These are phyloP conservation scores for Carcinoscorpius rotundicauda DNA, from an alignment of 1,140 invertebrate species.

Conservation along the genomic window DNA sequence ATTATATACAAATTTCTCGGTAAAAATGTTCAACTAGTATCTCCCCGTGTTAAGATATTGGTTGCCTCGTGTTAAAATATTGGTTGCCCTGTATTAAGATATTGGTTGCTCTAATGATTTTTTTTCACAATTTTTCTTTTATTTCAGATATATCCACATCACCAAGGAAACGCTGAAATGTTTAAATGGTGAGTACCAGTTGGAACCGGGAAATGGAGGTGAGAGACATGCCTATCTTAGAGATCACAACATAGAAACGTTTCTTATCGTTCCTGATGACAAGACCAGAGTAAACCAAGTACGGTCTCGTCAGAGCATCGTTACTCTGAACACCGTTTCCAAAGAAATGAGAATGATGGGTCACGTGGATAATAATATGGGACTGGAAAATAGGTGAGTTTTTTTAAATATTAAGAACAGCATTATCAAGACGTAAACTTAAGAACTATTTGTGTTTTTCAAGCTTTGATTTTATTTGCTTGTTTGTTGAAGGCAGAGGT, in stretches of 20 bases:
- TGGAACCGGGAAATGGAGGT: conserved; percentile 71
- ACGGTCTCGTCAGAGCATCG: conserved; percentile 20
- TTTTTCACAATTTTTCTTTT: too few species aligned
- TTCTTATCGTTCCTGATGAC: conserved; percentile 54
- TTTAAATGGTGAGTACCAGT: conserved; percentile 73
- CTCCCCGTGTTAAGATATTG: too few species aligned
- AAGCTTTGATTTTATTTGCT: too few species aligned
- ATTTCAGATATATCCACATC: conserved; percentile 75
- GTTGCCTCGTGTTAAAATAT: too few species aligned
- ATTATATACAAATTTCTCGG: not conserved
- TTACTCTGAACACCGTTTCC: conserved; percentile 53
- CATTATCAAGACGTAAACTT: too few species aligned
- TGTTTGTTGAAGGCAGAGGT: too few species aligned
- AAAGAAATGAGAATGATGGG: conserved; percentile 81
- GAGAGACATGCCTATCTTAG: conserved; percentile 74
- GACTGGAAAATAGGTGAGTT: conserved; percentile 23
- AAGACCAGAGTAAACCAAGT: conserved; percentile 23
- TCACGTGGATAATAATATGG: conserved; percentile 42
- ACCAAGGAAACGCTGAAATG: conserved; percentile 77
- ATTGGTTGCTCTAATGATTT: too few species aligned
- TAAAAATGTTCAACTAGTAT: too few species aligned
- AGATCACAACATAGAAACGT: conserved; percentile 86
- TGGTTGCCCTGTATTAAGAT: too few species aligned
- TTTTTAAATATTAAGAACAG: conserved; percentile 32
- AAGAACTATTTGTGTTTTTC: too few species aligned